Percentiles rank a stretch among this genome's conserved stretches.
Evolutionary conservation across 53 echinoderm and acorn worm species (phyloP).

Genomic region (Mesocentrotus franciscanus): DNA sequence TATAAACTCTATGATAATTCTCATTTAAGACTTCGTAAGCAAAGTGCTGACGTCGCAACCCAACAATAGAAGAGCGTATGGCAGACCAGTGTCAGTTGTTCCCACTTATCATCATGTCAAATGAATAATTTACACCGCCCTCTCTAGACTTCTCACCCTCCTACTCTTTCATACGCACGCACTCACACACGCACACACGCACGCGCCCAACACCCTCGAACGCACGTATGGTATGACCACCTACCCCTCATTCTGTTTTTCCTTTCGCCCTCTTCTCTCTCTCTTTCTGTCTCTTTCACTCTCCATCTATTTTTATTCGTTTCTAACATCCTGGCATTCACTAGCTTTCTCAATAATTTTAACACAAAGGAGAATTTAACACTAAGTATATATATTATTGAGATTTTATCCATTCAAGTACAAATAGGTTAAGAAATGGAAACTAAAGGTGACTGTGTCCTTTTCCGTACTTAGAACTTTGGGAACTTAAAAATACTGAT

Average conservation of each 20-base stretch:
- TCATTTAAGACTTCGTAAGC: no score
- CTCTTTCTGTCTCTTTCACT: neutral
- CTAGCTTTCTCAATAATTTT: neutral
- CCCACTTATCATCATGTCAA: neutral
- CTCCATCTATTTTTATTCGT: neutral
- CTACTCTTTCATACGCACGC: neutral
- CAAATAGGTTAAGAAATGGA: neutral
- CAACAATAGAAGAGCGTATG: no score
- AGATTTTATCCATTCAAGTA: neutral
- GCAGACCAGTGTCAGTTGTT: no score
- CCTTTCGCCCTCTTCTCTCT: neutral
- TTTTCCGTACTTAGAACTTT: neutral
- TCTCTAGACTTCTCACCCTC: neutral
- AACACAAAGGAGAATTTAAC: neutral
- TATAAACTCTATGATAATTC: no score
- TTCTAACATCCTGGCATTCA: neutral
- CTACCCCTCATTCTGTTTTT: neutral
- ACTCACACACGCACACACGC: neutral
- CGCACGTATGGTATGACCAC: neutral
- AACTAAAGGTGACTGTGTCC: neutral
- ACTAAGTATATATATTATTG: neutral
- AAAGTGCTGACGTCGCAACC: no score
- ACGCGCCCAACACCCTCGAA: neutral
- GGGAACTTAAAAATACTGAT: no score
- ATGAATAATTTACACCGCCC: no score